Conservation (phyloP, 2,888 invertebrate genomes). For the Lepidochrysops patricia region DNA sequence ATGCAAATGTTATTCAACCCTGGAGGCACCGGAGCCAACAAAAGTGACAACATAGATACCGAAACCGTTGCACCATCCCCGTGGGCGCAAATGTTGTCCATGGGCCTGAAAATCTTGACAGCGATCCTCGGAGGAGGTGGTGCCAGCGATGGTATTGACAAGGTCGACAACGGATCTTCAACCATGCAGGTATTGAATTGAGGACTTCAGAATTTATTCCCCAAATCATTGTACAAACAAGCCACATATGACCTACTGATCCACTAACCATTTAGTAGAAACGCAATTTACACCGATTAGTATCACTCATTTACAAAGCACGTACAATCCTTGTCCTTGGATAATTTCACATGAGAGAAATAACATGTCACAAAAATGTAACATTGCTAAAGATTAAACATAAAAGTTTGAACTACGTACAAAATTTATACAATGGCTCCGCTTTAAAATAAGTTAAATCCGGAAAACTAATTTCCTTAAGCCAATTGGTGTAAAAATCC, state of each 20-base stretch:
- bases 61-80: slow-evolving; percentile 83
- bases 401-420: too few species aligned
- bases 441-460: too few species aligned
- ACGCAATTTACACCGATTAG: slow-evolving; percentile 34
- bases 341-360: neutral
- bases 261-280: slow-evolving; percentile 65
- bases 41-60: slow-evolving; percentile 84
- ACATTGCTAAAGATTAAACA: too few species aligned
- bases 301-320: slow-evolving; percentile 57
- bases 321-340: slow-evolving; percentile 37
- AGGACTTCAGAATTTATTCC: slow-evolving; percentile 22
- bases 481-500: too few species aligned
- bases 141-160: slow-evolving; percentile 88
- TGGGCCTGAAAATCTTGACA: slow-evolving; percentile 89
- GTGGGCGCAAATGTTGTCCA: slow-evolving; percentile 90
- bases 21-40: slow-evolving; percentile 81
- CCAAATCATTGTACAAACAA: slow-evolving; percentile 22
- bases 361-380: too few species aligned
- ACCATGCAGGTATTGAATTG: slow-evolving; percentile 87
- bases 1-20: slow-evolving; percentile 91
- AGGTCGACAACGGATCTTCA: slow-evolving; percentile 89
- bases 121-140: slow-evolving; percentile 87
- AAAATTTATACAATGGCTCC: too few species aligned
- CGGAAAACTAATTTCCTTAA: too few species aligned
- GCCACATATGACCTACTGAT: slow-evolving; percentile 45